Percentiles rank a stretch among this genome's conserved stretches.
These are phyloP conservation scores for Typhlichthys subterraneus DNA, from an alignment of 2,797 vertebrate genomes.

Conservation along the genomic window DNA sequence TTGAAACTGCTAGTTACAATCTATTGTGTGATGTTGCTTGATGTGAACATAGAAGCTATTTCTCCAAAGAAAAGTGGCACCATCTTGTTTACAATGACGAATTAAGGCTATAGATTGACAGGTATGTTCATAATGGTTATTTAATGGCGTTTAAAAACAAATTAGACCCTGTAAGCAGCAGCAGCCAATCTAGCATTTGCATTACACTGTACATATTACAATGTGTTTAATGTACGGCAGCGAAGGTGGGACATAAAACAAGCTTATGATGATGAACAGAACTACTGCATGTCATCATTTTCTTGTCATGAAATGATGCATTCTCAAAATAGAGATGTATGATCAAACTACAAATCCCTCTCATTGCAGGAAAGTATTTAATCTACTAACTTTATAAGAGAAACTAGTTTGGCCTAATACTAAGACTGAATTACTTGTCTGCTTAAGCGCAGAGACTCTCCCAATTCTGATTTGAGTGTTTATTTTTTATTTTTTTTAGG, in stretches of 20 bases:
- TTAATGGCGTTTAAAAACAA: slow-evolving; percentile 53
- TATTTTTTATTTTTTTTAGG: too few species aligned
- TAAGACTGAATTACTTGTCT: too few species aligned
- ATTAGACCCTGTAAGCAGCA: slow-evolving; percentile 27
- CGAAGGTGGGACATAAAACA: slow-evolving; percentile 21
- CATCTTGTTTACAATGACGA: slow-evolving; percentile 54
- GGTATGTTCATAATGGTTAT: slow-evolving; percentile 49
- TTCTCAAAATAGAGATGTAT: slow-evolving; percentile 9
- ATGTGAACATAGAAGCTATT: slow-evolving; percentile 20
- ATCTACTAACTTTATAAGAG: slow-evolving; percentile 52
- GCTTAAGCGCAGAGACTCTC: too few species aligned
- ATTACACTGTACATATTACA: slow-evolving; percentile 16
- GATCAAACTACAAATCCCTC: slow-evolving; percentile 34
- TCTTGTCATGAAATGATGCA: slow-evolving; percentile 20
- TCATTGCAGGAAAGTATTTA: slow-evolving; percentile 30
- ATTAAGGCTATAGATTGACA: slow-evolving; percentile 47
- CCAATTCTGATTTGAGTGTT: too few species aligned
- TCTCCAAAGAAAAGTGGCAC: slow-evolving; percentile 39
- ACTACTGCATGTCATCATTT: slow-evolving; percentile 8
- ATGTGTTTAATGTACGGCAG: slow-evolving; percentile 13
- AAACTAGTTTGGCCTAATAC: slow-evolving; percentile 8
- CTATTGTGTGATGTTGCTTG: not conserved
- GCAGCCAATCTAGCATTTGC: slow-evolving; percentile 24
- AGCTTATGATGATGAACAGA: slow-evolving; percentile 34
- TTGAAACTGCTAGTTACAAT: slow-evolving; percentile 15